Conservation (phyloP, 2,113 vertebrate genomes). For the Amphiprion ocellaris region DNA sequence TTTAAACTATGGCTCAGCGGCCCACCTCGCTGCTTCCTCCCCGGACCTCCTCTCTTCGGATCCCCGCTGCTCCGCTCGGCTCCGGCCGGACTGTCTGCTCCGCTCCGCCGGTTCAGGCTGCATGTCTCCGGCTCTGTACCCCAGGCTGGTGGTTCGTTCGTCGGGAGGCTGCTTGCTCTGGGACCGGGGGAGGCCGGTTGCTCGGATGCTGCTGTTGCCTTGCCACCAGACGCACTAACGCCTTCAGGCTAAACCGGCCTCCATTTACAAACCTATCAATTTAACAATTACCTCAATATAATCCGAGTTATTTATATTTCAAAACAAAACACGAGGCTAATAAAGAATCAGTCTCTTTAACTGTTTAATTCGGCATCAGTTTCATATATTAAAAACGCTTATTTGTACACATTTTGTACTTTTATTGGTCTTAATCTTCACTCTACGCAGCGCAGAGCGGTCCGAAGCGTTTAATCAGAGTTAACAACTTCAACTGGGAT, state of each 20-base stretch:
- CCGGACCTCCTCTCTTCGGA: slow-evolving; percentile 10
- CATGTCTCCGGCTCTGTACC: slow-evolving; percentile 37
- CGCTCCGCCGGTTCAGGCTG: slow-evolving; percentile 24
- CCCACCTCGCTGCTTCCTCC: slow-evolving; percentile 61
- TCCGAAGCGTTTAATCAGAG: background rate
- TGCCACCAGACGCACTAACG: slow-evolving; percentile 40
- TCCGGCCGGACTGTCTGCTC: slow-evolving; percentile 19
- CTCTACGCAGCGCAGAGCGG: fast-evolving
- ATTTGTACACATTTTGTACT: fast-evolving
- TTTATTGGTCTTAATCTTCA: background rate
- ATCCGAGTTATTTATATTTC: fast-evolving
- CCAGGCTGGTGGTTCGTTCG: background rate
- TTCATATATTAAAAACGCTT: fast-evolving
- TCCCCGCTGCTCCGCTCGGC: slow-evolving; percentile 7
- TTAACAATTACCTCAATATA: fast-evolving
- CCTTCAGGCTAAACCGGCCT: background rate
- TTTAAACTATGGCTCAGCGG: no score
- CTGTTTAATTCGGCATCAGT: slow-evolving; percentile 1
- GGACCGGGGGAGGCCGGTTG: background rate
- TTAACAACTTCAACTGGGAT: background rate
- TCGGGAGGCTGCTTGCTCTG: background rate
- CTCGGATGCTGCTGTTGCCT: slow-evolving; percentile 41
- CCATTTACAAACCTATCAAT: background rate
- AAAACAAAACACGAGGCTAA: fast-evolving
- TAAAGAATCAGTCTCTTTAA: fast-evolving